Conservation (phyloP, 2,888 invertebrate genomes). For the Ectobius pallidus region DNA sequence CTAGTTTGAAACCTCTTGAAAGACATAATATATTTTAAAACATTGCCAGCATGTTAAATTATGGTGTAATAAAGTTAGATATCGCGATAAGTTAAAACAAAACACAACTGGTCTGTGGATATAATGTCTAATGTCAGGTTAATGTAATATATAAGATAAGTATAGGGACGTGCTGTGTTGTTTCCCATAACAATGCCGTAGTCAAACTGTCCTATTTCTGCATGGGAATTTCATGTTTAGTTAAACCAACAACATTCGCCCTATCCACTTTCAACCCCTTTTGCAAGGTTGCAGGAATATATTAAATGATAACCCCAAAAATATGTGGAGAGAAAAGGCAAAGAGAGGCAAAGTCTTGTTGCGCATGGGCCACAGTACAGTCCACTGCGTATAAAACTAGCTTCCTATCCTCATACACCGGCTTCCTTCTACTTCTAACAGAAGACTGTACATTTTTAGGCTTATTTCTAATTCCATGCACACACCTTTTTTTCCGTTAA, state of each 20-base stretch:
- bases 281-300: constrained; percentile 29
- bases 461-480: no score
- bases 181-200: background rate
- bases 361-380: background rate
- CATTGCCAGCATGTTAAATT: no score
- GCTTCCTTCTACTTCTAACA: no score
- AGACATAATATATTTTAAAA: no score
- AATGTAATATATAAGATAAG: constrained; percentile 14
- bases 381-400: background rate
- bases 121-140: constrained; percentile 24
- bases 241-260: constrained; percentile 25
- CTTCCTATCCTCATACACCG: no score
- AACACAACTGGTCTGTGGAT: constrained; percentile 18
- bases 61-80: constrained; percentile 11
- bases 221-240: constrained; percentile 32
- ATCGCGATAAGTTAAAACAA: constrained; percentile 8
- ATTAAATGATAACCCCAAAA: constrained; percentile 37
- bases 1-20: no score
- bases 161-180: constrained; percentile 4
- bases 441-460: no score
- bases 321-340: constrained; percentile 20
- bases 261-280: constrained; percentile 8
- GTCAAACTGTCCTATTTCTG: background rate
- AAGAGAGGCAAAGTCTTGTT: background rate
- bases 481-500: no score